A percentile compares a stretch with the other conserved stretches of the same genome.
Conservation (phyloP, 2,797 vertebrate species). For the Poliocrania exsul region DNA sequence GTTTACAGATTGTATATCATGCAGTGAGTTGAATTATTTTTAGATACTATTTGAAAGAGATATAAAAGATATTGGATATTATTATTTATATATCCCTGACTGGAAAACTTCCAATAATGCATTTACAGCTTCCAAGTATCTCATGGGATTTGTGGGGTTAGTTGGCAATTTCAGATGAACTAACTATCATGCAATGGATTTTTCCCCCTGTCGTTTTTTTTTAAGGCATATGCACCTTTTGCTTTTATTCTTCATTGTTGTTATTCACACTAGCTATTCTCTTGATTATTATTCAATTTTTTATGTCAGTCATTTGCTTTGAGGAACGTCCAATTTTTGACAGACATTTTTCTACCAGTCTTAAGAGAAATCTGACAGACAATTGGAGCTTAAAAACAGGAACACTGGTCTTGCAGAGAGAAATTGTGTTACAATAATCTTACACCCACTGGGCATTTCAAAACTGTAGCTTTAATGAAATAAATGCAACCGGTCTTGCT, state of each 20-base stretch:
- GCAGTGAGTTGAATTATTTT: background rate
- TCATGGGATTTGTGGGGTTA: background rate
- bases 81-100: background rate
- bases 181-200: background rate
- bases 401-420: background rate
- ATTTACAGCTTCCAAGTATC: background rate
- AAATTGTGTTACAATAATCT: background rate
- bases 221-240: background rate
- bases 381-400: constrained; percentile 1
- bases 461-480: background rate
- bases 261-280: background rate
- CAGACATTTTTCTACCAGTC: background rate
- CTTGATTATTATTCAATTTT: background rate
- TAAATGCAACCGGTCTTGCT: background rate
- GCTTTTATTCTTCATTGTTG: background rate
- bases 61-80: background rate
- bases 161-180: background rate
- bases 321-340: constrained; percentile 2
- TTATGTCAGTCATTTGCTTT: background rate
- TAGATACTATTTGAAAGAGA: background rate
- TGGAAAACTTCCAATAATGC: background rate
- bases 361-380: background rate
- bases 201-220: background rate
- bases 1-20: background rate
- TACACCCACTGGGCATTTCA: background rate